Conservation (phyloP, 2,888 invertebrate genomes). For the Cybosia mesomella region DNA sequence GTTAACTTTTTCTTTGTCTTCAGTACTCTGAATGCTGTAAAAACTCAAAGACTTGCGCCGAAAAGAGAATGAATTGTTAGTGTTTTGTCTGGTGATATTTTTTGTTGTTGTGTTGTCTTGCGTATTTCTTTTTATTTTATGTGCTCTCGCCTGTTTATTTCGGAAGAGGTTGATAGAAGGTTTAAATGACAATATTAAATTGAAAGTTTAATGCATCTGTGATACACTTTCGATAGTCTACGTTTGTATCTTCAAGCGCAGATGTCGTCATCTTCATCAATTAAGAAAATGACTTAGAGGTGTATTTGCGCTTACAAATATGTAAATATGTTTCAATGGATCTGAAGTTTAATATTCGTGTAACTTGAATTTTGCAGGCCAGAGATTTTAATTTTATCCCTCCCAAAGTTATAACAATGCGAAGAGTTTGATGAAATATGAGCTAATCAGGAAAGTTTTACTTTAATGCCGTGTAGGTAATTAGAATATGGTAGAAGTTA, state of each 20-base stretch:
- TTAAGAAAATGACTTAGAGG: too few species aligned
- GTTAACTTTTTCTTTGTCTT: constrained; percentile 33
- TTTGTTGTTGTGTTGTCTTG: background rate
- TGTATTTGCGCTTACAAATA: background rate
- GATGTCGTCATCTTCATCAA: too few species aligned
- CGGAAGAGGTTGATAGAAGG: background rate
- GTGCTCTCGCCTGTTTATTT: background rate
- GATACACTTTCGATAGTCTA: background rate
- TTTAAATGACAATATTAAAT: background rate
- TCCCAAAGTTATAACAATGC: background rate
- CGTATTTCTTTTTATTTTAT: background rate
- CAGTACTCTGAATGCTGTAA: constrained; percentile 24
- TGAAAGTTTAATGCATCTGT: too few species aligned
- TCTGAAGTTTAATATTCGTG: background rate
- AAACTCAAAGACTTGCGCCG: background rate
- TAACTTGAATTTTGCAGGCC: background rate
- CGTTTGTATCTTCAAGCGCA: background rate
- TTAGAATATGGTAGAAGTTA: background rate
- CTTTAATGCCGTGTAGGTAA: background rate
- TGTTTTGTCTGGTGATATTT: constrained; percentile 1
- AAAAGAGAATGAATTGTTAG: background rate
- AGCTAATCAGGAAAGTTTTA: background rate
- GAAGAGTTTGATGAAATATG: background rate
- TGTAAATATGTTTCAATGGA: background rate
- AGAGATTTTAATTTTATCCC: background rate